phyloP scores from a whole-genome alignment of 1,140 invertebrate species.

The Glomeris maerens region DNA sequence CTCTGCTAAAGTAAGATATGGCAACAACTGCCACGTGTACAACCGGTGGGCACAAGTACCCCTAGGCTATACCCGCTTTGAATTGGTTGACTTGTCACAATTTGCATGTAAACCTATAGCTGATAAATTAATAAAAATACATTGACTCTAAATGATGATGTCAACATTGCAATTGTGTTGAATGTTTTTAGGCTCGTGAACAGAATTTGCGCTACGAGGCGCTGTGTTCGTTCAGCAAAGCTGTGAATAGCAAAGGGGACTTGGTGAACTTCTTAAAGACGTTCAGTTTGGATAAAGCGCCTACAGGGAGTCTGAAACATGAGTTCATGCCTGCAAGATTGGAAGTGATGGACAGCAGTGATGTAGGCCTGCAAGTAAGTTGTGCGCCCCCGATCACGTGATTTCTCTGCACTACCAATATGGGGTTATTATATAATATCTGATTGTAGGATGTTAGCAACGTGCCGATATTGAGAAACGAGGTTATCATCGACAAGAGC shows the following conservation, averaged over 20 bases:
- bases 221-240: conserved; percentile 50
- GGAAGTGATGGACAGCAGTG: conserved; percentile 18
- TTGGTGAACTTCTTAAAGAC: conserved; percentile 54
- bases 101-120: too few relatives aligned
- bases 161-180: neutral
- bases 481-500: conserved; percentile 63
- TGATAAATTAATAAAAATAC: neutral
- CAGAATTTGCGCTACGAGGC: conserved; percentile 60
- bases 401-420: neutral
- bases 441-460: conserved; percentile 23
- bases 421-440: conserved; percentile 3
- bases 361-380: conserved; percentile 19
- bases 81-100: too few relatives aligned
- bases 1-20: conserved; percentile 52
- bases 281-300: conserved; percentile 27
- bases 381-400: neutral
- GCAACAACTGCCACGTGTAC: neutral
- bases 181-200: conserved; percentile 47
- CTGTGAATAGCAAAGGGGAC: conserved; percentile 51
- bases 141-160: neutral
- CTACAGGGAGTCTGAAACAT: conserved; percentile 40
- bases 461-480: conserved; percentile 57
- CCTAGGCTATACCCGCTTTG: too few relatives aligned
- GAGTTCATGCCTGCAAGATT: conserved; percentile 49
- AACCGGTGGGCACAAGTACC: too few relatives aligned